Base-by-base conservation (phyloP, 2,888 invertebrate genomes). In the Eupithecia insigniata region DNA sequence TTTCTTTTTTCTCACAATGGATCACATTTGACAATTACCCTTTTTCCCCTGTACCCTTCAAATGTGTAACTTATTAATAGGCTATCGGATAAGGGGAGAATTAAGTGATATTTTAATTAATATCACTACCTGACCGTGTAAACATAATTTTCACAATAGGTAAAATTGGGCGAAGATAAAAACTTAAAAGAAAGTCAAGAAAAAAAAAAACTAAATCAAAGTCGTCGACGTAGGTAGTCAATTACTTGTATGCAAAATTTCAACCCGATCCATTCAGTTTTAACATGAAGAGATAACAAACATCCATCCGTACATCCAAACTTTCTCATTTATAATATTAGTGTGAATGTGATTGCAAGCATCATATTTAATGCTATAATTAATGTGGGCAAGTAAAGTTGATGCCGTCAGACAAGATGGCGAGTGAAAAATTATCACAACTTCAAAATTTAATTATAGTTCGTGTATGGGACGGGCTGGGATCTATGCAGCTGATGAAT, bases 371-470 rank as follows among this genome's bases (percentile, higher is more conserved):
- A 22, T 10, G 12, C 51, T 51, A 22, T 51, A 22, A 51, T 22
- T 51, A 51, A 46, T 46, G 46, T n/a, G 8, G n/a, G 22, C 22
- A 51, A 22, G 2, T 55, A 55, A 55, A 55, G 12, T 55, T 26
- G 5, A 55, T n/a, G 26, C 14, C 14, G 26, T 26, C 26, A 22
- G 26, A 55, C 55, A 55, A 55, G 55, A 55, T 55, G 55, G 70
- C 74, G 61, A 55, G 55, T 74, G 73, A 75, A 78, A 78, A 78
- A 75, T 76, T 69, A 69, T 67, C 65, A 55, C 67, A 30, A 58
- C 66, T 66, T 73, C 68, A 70, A 74, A 76, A 74, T 75, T 72
- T 76, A 75, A 74, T 75, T 72, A 75, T 67, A 72, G 72, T 62
- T 64, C 65, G 55, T 67, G 62, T 73, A 71, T 70, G 67, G 36